Conservation (phyloP, 2,888 invertebrate species). For the Xanthia icteritia region DNA sequence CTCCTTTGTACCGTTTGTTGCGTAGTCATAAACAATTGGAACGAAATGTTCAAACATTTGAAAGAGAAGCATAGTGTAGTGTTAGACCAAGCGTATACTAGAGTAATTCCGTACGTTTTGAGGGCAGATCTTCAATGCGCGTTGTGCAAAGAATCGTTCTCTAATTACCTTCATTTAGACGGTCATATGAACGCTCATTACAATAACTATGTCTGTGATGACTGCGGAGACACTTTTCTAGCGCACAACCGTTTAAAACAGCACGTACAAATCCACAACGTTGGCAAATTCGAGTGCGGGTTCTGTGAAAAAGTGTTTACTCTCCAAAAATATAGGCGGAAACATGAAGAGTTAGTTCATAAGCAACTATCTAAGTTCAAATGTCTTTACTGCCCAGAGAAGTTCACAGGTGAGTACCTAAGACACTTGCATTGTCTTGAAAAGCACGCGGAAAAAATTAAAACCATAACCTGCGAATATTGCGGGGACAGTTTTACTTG, state of each 20-base stretch:
- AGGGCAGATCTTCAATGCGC: conserved; percentile 70
- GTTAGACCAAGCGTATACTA: conserved; percentile 74
- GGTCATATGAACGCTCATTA: conserved; percentile 83
- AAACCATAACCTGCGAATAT: conserved; percentile 75
- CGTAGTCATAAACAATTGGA: conserved; percentile 71
- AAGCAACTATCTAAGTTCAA: conserved; percentile 65
- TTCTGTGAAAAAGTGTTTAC: conserved; percentile 86
- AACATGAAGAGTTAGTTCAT: conserved; percentile 77
- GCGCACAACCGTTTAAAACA: conserved; percentile 71
- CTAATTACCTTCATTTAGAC: conserved; percentile 75
- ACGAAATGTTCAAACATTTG: conserved; percentile 78
- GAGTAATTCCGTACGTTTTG: conserved; percentile 76
- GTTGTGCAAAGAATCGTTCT: conserved; percentile 72
- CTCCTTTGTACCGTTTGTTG: conserved; percentile 75
- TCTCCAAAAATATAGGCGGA: conserved; percentile 74
- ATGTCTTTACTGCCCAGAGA: conserved; percentile 76
- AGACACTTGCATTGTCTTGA: conserved; percentile 74
- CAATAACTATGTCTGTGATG: conserved; percentile 78
- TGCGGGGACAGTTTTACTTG: conserved; percentile 85
- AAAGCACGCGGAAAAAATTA: conserved; percentile 74
- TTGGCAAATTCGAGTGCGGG: conserved; percentile 82
- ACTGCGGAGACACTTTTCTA: conserved; percentile 80
- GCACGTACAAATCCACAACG: conserved; percentile 84
- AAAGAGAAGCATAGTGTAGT: conserved; percentile 68
- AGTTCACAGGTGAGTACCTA: conserved; percentile 67